A percentile compares a stretch with the other conserved stretches of the same genome.
Conservation (phyloP, 2,888 invertebrate genomes). For the Hesperia comma region DNA sequence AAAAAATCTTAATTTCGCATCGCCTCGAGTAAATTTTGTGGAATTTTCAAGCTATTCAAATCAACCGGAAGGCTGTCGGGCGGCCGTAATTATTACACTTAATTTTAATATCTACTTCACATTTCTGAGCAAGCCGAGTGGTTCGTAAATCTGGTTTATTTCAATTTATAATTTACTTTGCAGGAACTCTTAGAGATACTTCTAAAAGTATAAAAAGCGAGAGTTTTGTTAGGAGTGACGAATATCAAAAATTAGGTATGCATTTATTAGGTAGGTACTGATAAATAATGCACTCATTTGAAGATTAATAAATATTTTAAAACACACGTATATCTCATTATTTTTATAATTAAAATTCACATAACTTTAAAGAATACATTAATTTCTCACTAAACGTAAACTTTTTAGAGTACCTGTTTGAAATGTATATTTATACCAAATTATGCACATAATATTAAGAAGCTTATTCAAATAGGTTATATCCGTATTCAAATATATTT, state of each 20-base stretch:
- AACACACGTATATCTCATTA: no score
- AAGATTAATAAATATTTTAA: no score
- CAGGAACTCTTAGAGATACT: neutral
- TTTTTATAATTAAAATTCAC: no score
- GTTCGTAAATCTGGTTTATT: constrained; percentile 20
- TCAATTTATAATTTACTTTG: constrained; percentile 7
- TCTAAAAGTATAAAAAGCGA: neutral
- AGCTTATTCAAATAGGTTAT: constrained; percentile 9
- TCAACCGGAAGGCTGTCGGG: constrained; percentile 25
- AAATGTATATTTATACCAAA: neutral
- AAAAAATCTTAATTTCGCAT: constrained; percentile 23
- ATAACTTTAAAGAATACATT: no score
- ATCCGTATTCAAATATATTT: neutral
- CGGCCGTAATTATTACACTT: constrained; percentile 34
- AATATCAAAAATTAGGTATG: neutral
- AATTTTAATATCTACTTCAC: constrained; percentile 31
- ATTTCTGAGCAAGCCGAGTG: constrained; percentile 27
- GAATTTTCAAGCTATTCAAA: constrained; percentile 30
- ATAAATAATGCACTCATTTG: no score
- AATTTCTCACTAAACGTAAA: neutral
- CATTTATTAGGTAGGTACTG: neutral
- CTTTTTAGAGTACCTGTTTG: neutral
- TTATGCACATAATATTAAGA: constrained; percentile 4
- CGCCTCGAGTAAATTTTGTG: constrained; percentile 27
- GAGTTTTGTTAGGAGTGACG: neutral